phyloP scores from a whole-genome alignment of 2,888 invertebrate genomes.

The Pollenia angustigena region DNA sequence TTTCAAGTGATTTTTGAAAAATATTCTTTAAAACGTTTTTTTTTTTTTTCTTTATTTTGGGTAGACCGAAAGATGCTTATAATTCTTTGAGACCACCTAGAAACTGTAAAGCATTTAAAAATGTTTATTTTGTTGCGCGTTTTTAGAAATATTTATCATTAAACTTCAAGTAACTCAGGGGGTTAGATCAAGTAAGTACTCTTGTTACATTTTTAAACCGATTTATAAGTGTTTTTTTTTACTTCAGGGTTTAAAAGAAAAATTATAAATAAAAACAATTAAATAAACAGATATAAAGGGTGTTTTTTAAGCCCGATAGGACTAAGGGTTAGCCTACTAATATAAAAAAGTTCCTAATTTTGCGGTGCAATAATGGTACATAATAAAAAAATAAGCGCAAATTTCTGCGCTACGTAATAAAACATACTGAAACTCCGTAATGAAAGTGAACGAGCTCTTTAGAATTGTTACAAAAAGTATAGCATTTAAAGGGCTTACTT shows the following conservation, averaged over 20 bases:
- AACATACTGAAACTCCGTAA: no score
- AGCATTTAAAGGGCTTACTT: no score
- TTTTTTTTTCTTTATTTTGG: neutral
- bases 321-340: no score
- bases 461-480: no score
- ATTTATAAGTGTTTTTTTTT: neutral
- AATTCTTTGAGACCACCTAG: conserved; percentile 51
- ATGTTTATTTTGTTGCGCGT: neutral
- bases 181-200: neutral
- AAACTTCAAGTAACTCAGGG: no score
- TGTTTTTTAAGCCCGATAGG: no score
- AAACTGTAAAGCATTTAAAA: neutral
- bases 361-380: no score
- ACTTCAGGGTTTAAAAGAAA: no score
- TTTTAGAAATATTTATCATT: neutral
- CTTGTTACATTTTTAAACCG: neutral
- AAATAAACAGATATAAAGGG: neutral
- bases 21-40: neutral
- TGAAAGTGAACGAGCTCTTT: no score
- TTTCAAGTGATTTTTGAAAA: conserved; percentile 49
- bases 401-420: no score
- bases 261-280: neutral
- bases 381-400: no score
- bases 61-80: neutral
- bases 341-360: no score